Conservation (phyloP, 2,797 vertebrate species). For the Rhadinocentrus ornatus region DNA sequence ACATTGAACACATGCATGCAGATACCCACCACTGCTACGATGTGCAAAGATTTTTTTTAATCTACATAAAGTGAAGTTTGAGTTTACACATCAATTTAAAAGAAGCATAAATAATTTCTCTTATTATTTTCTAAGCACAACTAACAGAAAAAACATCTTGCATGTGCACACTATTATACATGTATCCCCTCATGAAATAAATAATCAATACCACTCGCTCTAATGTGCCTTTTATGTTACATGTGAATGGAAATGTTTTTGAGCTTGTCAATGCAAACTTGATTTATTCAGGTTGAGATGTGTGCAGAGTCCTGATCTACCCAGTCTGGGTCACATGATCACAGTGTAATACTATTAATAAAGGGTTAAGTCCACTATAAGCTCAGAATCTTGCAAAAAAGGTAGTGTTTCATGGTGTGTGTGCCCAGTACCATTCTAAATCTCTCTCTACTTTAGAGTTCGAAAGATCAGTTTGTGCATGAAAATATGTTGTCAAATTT, state of each 20-base stretch:
- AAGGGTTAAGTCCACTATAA: neutral
- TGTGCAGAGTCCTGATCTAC: conserved; percentile 20
- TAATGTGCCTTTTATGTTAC: conserved; percentile 29
- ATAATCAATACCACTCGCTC: conserved; percentile 50
- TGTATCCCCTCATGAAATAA: conserved; percentile 24
- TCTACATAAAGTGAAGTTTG: neutral
- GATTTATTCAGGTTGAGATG: conserved; percentile 26
- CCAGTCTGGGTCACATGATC: neutral
- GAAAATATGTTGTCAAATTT: conserved; percentile 14
- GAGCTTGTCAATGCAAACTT: conserved; percentile 47
- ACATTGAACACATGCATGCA: conserved; percentile 19
- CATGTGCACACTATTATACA: neutral
- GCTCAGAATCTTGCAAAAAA: too few relatives aligned
- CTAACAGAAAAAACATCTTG: neutral
- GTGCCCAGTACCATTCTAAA: neutral
- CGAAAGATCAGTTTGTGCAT: neutral
- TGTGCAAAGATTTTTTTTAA: neutral
- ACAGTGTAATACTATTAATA: conserved; percentile 14
- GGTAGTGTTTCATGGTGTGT: neutral
- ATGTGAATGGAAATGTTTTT: conserved; percentile 38
- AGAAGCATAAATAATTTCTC: neutral
- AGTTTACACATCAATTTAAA: neutral
- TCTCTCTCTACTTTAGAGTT: conserved; percentile 9
- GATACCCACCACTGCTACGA: conserved; percentile 5
- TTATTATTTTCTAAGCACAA: neutral